Base-by-base conservation (phyloP, 2,888 invertebrate species). In the Scrobipalpa atriplicella region DNA sequence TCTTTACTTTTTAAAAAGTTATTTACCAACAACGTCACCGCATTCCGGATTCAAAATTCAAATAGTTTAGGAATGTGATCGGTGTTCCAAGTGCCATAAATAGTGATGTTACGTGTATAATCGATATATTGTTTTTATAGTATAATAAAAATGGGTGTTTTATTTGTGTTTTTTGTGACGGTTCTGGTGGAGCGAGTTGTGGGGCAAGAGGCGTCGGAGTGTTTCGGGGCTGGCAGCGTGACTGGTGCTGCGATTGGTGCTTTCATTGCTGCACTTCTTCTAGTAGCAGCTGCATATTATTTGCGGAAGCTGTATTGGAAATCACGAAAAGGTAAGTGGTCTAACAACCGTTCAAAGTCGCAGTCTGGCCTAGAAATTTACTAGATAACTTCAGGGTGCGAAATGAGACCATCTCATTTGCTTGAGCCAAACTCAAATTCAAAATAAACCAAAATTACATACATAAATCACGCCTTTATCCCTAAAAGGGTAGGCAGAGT, bases 241-340 rank as follows among this genome's bases (percentile, higher is more conserved):
- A 95, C 95, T 68, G 95, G 95, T 68, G 95, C 95, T 72, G 95
- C 96, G 69, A 93, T 96, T 74, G 95, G 96, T 76, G 95, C 96
- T 74, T 94, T 96, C 81, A 80, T 96, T 74, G 94, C 94, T 73
- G 95, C 95, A 73, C 86, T 94, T 67, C 82, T 95, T 66, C 85
- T 95, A 67, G 89, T 94, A 47, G 94, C 90, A 66, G 89, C 93
- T 52, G 93, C 91, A 67, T 94, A 92, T 78, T 90, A 94, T 78
- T 82, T 95, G 74, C 94, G 94, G 84, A 93, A 93, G 82, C 89
- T 94, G 76, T 95, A 94, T 90, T 94, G 94, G 89, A 94, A 94
- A 77, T 93, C 94, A 71, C 93, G 92, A 69, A 92, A 93, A 92
- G 93, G 93, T 94, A 85, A 85, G 92, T 76, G 39, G 39, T 51